A percentile compares a stretch with the other conserved stretches of the same genome.
These are phyloP conservation scores for Budorcas taxicolor DNA, from an alignment of 2,113 vertebrate genomes.

Conservation along the genomic window DNA sequence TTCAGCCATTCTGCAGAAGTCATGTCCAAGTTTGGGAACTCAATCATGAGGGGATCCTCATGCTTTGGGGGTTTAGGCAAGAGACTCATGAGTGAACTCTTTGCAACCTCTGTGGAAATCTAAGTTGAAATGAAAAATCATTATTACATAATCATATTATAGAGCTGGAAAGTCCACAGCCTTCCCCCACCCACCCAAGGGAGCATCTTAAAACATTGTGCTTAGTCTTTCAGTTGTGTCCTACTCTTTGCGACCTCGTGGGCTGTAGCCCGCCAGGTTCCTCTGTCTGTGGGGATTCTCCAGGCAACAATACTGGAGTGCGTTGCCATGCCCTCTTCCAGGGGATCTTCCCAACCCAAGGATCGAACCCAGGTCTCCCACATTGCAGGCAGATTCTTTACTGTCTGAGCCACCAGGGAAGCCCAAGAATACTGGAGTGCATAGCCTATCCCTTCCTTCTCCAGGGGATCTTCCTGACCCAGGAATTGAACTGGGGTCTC, in stretches of 20 bases:
- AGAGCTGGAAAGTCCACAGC: background rate
- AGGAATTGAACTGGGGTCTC: background rate
- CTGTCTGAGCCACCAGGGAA: background rate
- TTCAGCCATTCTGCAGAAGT: constrained; percentile 85
- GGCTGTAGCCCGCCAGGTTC: background rate
- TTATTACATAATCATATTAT: background rate
- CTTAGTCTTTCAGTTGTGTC: background rate
- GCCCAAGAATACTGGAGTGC: background rate
- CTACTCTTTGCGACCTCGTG: background rate
- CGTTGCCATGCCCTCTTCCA: background rate
- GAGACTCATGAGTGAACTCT: constrained; percentile 53
- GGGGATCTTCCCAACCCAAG: background rate
- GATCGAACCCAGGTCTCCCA: background rate
- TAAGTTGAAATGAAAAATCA: constrained; percentile 58
- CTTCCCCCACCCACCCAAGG: background rate
- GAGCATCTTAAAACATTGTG: background rate
- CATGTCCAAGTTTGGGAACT: constrained; percentile 74
- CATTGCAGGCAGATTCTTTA: background rate
- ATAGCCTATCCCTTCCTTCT: background rate
- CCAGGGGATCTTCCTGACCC: background rate
- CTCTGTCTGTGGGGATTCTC: background rate
- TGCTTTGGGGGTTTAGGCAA: constrained; percentile 71
- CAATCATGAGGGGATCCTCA: constrained; percentile 74
- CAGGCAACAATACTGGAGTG: background rate
- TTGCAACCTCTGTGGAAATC: constrained; percentile 72